phyloP scores from a whole-genome alignment of 1,140 invertebrate species.

The Sycophila sp. region DNA sequence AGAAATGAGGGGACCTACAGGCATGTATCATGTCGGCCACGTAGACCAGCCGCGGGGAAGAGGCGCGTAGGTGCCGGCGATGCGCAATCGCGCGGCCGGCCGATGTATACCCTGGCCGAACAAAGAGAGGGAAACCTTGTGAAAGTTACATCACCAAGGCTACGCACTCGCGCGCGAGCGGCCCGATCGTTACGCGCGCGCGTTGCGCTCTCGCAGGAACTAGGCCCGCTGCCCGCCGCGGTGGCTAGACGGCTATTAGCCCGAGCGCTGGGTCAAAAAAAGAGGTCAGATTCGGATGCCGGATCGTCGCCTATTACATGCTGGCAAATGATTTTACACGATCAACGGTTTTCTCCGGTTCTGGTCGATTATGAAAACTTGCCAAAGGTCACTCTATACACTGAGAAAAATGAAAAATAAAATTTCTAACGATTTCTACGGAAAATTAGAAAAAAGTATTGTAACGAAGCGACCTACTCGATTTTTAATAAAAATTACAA shows the following conservation, averaged over 20 bases:
- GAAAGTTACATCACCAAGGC: conserved; percentile 59
- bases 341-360: too few relatives aligned
- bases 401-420: too few relatives aligned
- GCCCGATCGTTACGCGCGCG: conserved; percentile 46
- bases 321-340: too few relatives aligned
- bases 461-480: too few relatives aligned
- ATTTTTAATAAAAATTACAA: too few relatives aligned
- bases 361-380: too few relatives aligned
- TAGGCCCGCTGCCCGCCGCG: conserved; percentile 23
- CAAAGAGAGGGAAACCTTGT: conserved; percentile 51
- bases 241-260: not conserved
- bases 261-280: not conserved
- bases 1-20: not conserved
- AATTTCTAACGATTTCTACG: too few relatives aligned
- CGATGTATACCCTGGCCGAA: not conserved
- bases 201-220: not conserved
- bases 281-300: too few relatives aligned
- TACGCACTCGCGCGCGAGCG: conserved; percentile 29
- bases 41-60: not conserved
- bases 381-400: too few relatives aligned
- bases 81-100: conserved; percentile 24
- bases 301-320: too few relatives aligned
- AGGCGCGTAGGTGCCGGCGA: conserved; percentile 18
- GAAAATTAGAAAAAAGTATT: too few relatives aligned
- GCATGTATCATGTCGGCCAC: not conserved